A percentile compares a stretch with the other conserved stretches of the same genome.
Conservation (phyloP, 35 echinoderm and acorn worm species). For the Eucidaris tribuloides region DNA sequence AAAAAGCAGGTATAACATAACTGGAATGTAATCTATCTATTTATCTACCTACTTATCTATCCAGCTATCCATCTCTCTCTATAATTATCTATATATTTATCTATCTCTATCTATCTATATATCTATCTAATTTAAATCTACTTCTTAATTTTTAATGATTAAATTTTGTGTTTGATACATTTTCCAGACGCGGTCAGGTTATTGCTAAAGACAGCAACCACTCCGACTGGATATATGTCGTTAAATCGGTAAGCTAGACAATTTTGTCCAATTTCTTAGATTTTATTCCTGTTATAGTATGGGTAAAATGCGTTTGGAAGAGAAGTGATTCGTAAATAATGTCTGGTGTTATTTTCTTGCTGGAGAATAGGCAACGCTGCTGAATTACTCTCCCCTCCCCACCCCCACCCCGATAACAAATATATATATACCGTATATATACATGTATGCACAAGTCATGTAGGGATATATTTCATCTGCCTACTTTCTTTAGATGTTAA, state of each 20-base stretch:
- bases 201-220: conserved; percentile 91
- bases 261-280: too few species aligned
- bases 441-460: too few species aligned
- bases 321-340: background rate
- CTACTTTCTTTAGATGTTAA: too few species aligned
- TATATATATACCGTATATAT: too few species aligned
- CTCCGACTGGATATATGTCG: conserved; percentile 92
- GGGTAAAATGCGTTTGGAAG: too few species aligned
- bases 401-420: background rate
- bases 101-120: background rate
- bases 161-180: conserved; percentile 8
- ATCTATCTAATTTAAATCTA: background rate
- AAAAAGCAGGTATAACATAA: background rate
- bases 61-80: background rate
- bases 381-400: background rate
- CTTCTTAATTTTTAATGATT: background rate
- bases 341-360: background rate
- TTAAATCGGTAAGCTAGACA: conserved; percentile 80
- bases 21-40: background rate
- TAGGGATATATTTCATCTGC: too few species aligned
- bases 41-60: background rate
- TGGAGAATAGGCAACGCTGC: background rate
- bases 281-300: too few species aligned
- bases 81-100: background rate
- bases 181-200: conserved; percentile 85